Conservation (phyloP, 2,113 vertebrate species). For the Equus quagga region DNA sequence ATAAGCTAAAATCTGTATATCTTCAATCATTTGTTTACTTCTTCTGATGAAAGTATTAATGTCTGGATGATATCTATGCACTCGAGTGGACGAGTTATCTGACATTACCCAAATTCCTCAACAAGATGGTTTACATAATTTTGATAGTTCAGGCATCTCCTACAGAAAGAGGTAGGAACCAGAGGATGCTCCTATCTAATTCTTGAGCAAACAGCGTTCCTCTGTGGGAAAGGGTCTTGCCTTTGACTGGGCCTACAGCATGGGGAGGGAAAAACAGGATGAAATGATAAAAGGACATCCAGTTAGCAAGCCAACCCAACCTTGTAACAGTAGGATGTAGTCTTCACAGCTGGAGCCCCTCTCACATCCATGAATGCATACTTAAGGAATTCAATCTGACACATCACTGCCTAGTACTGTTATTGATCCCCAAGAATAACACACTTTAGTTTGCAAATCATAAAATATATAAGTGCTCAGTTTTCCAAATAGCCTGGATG, state of each 20-base stretch:
- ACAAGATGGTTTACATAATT: neutral
- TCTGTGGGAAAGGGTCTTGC: neutral
- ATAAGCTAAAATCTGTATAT: neutral
- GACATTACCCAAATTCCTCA: neutral
- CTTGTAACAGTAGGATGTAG: neutral
- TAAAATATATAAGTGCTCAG: neutral
- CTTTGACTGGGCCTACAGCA: neutral
- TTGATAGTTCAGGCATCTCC: neutral
- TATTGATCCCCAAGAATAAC: neutral
- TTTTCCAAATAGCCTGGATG: neutral
- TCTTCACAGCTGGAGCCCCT: neutral
- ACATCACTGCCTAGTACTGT: neutral
- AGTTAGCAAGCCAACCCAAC: neutral
- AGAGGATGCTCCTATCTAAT: neutral
- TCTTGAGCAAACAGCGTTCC: neutral
- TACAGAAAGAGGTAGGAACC: neutral
- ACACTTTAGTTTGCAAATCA: constrained; percentile 25
- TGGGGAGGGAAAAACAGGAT: neutral
- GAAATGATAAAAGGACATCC: neutral
- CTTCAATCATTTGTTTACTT: neutral
- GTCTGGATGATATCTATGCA: neutral
- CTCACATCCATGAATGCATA: neutral
- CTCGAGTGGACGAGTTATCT: neutral
- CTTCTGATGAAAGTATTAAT: neutral
- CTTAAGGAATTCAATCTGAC: neutral